Evolutionary conservation across 2,888 invertebrate genomes (phyloP).

Genomic region (Dione juno): DNA sequence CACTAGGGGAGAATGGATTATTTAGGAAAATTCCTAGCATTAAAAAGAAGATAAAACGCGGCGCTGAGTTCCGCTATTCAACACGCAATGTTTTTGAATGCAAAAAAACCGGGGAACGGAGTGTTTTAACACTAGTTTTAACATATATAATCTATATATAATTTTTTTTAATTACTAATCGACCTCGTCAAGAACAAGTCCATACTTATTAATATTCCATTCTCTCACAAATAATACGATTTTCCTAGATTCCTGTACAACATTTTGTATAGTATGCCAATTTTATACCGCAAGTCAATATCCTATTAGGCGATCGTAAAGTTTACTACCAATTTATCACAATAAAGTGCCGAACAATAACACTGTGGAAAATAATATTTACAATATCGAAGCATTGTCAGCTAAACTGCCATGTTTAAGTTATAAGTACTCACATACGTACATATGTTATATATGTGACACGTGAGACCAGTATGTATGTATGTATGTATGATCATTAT

Average conservation of each 20-base stretch:
- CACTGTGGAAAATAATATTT: conserved; percentile 35
- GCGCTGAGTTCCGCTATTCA: too few relatives aligned
- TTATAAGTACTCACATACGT: conserved; percentile 5
- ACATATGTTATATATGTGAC: neutral
- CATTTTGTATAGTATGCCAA: neutral
- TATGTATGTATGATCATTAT: neutral
- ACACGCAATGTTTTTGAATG: too few relatives aligned
- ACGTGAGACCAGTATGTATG: conserved; percentile 2
- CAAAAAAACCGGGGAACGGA: too few relatives aligned
- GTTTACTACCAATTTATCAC: conserved; percentile 35
- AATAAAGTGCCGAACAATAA: conserved; percentile 35
- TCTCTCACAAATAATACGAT: too few relatives aligned
- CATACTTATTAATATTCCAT: too few relatives aligned
- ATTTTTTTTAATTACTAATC: too few relatives aligned
- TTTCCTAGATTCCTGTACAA: neutral
- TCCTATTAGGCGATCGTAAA: conserved; percentile 35
- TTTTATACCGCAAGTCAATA: conserved; percentile 12
- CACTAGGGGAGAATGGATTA: too few relatives aligned
- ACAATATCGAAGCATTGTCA: conserved; percentile 34
- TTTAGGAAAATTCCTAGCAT: too few relatives aligned
- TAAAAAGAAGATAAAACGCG: too few relatives aligned
- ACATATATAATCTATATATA: too few relatives aligned
- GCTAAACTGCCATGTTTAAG: conserved; percentile 28
- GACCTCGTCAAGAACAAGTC: too few relatives aligned
- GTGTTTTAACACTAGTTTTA: too few relatives aligned